Percentiles rank a stretch among this genome's conserved stretches.
phyloP scores from a whole-genome alignment of 1,140 invertebrate genomes.

The Gryon sp. region DNA sequence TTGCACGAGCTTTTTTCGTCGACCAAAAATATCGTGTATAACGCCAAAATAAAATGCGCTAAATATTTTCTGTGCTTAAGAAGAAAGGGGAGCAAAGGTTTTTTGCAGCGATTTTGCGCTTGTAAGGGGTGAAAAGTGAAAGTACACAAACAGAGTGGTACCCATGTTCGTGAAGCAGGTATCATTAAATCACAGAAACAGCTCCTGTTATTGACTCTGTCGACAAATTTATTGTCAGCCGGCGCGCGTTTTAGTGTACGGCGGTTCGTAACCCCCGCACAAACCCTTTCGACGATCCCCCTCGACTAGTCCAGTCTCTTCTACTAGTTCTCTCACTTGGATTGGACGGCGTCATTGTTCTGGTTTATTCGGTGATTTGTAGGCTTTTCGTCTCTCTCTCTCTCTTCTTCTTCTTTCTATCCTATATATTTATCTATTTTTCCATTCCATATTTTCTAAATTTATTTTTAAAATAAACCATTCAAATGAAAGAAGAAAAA shows the following conservation, averaged over 20 bases:
- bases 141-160: constrained; percentile 44
- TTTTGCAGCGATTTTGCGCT: constrained; percentile 26
- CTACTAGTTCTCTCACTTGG: constrained; percentile 54
- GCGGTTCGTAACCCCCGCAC: constrained; percentile 60
- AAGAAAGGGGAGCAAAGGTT: constrained; percentile 23
- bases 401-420: constrained; percentile 22
- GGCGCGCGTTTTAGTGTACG: constrained; percentile 71
- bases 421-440: neutral
- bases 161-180: constrained; percentile 60
- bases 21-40: constrained; percentile 43
- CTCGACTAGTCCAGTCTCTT: constrained; percentile 51
- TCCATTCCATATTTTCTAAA: constrained; percentile 26
- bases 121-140: constrained; percentile 59
- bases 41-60: constrained; percentile 35
- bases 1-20: constrained; percentile 13
- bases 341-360: constrained; percentile 76
- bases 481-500: too few species aligned
- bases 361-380: constrained; percentile 80
- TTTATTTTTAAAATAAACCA: neutral
- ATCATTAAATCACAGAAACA: constrained; percentile 80
- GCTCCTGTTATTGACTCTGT: constrained; percentile 79
- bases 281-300: constrained; percentile 59
- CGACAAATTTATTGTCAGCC: constrained; percentile 79
- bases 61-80: constrained; percentile 38
- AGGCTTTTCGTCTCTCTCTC: constrained; percentile 77